phyloP scores from a whole-genome alignment of 2,113 vertebrate genomes.

The Hylia prasina region DNA sequence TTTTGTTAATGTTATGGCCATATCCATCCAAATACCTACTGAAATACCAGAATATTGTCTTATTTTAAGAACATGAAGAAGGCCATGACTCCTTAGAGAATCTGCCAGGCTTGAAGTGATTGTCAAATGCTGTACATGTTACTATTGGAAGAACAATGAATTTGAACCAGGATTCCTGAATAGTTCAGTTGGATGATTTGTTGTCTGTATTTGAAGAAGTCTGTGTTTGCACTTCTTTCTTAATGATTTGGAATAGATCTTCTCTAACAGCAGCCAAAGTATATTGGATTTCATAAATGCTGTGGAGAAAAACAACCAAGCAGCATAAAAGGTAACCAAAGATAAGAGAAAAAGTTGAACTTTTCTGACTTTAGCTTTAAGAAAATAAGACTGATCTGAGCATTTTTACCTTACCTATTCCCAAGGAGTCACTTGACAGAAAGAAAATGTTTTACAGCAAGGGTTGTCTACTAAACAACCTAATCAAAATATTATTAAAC shows the following conservation, averaged over 20 bases:
- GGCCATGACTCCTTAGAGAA: neutral
- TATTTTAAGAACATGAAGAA: neutral
- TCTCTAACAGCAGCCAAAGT: neutral
- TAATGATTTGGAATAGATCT: neutral
- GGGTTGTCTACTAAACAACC: constrained; percentile 76
- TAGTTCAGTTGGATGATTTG: neutral
- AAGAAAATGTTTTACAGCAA: constrained; percentile 70
- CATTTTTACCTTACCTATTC: constrained; percentile 43
- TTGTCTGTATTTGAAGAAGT: neutral
- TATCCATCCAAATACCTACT: neutral
- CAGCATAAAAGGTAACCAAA: neutral
- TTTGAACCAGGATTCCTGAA: neutral
- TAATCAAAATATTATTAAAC: constrained; percentile 91
- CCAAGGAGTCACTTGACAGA: constrained; percentile 51
- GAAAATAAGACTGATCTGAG: neutral
- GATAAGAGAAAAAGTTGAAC: neutral
- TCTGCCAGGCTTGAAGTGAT: neutral
- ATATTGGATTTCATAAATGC: neutral
- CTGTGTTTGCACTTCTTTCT: neutral
- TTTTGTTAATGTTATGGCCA: neutral
- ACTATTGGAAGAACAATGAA: neutral
- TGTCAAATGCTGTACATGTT: neutral
- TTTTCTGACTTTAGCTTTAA: neutral
- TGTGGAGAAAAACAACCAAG: neutral
- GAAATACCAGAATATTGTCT: neutral